phyloP scores from a whole-genome alignment of 2,113 vertebrate genomes.

The Clarias gariepinus region DNA sequence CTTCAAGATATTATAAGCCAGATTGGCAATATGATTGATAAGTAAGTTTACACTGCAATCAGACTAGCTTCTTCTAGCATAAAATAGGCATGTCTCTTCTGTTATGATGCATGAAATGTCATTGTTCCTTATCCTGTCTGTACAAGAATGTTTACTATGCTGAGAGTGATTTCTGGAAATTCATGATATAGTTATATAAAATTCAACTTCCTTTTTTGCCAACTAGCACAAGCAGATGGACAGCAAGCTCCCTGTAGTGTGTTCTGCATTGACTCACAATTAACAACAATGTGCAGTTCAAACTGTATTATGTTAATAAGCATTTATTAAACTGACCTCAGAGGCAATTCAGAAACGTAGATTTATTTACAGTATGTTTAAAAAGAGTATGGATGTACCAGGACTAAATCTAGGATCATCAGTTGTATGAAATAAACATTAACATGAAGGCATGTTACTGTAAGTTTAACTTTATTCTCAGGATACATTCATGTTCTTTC shows the following conservation, averaged over 20 bases:
- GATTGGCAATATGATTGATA: not conserved
- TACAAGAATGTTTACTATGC: not conserved
- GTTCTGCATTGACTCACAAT: not conserved
- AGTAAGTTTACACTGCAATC: not conserved
- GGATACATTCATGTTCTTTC: not conserved
- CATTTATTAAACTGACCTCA: slow-evolving; percentile 1
- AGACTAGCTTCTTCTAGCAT: not conserved
- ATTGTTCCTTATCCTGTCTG: not conserved
- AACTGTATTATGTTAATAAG: not conserved
- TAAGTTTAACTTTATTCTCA: not conserved
- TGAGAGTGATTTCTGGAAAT: not conserved
- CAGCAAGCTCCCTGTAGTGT: not conserved
- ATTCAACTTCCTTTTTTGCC: not conserved
- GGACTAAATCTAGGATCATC: not conserved
- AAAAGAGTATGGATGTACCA: not conserved
- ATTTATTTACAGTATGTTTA: too few relatives aligned
- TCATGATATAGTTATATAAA: not conserved
- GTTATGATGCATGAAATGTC: not conserved
- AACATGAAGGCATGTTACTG: not conserved
- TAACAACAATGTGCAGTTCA: not conserved
- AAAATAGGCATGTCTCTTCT: not conserved
- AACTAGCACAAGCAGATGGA: not conserved
- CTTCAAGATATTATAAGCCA: not conserved
- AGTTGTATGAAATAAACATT: not conserved
- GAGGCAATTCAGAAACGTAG: too few relatives aligned